Conservation (phyloP, 2,888 invertebrate species). For the Ennomos fuscantarius region DNA sequence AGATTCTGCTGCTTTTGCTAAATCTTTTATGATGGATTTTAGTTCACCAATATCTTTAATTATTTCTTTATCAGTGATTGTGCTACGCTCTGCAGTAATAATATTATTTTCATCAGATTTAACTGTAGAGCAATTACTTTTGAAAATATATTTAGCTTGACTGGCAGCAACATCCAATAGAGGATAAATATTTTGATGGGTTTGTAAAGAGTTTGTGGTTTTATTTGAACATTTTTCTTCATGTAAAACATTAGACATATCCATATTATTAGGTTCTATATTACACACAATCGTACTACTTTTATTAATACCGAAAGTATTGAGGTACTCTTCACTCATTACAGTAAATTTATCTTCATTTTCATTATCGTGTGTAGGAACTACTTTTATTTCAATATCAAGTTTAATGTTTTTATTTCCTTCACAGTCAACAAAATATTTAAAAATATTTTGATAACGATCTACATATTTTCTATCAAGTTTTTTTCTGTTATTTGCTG, state of each 20-base stretch:
- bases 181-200: constrained; percentile 55
- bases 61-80: constrained; percentile 51
- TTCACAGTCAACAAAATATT: constrained; percentile 54
- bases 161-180: constrained; percentile 63
- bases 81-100: constrained; percentile 35
- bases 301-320: constrained; percentile 13
- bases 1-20: constrained; percentile 57
- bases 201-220: constrained; percentile 17
- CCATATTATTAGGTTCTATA: constrained; percentile 6
- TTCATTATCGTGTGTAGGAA: constrained; percentile 42
- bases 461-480: constrained; percentile 40
- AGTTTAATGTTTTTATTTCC: constrained; percentile 58
- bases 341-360: constrained; percentile 29
- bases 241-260: background rate
- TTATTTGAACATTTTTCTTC: constrained; percentile 5
- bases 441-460: constrained; percentile 55
- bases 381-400: constrained; percentile 63
- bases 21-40: constrained; percentile 57
- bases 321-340: constrained; percentile 22
- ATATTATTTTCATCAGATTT: constrained; percentile 33
- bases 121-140: constrained; percentile 41
- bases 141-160: constrained; percentile 58
- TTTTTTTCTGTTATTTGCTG: constrained; percentile 7
- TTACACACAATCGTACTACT: constrained; percentile 28
- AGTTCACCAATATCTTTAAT: constrained; percentile 62